A percentile compares a stretch with the other conserved stretches of the same genome.
These are phyloP conservation scores for Philereme transversata DNA, from an alignment of 2,888 invertebrate genomes.

Conservation along the genomic window DNA sequence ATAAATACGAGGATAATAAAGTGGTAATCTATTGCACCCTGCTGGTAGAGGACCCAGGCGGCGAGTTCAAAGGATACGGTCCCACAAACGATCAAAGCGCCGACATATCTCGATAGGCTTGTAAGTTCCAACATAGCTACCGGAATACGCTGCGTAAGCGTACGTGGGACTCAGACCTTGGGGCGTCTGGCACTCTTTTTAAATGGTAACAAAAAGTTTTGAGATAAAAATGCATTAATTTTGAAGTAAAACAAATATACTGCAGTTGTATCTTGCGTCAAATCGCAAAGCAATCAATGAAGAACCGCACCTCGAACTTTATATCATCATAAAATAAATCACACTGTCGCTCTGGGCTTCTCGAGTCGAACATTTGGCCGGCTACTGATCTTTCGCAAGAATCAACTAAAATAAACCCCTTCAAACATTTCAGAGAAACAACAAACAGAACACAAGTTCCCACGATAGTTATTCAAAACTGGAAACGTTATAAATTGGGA, in stretches of 20 bases:
- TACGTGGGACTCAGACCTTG: constrained; percentile 19
- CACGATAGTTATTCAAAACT: constrained; percentile 74
- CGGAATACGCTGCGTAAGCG: constrained; percentile 55
- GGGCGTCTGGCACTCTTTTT: constrained; percentile 8
- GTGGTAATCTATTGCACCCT: constrained; percentile 66
- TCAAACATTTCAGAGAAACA: constrained; percentile 27
- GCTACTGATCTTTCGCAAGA: constrained; percentile 44
- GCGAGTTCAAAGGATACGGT: constrained; percentile 67
- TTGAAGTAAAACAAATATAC: constrained; percentile 15
- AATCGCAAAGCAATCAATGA: constrained; percentile 40
- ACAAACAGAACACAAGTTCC: constrained; percentile 54
- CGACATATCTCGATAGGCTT: constrained; percentile 69
- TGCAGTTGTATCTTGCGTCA: constrained; percentile 23
- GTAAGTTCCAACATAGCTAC: constrained; percentile 58
- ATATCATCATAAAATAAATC: constrained; percentile 54
- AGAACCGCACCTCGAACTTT: constrained; percentile 53
- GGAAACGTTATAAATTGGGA: constrained; percentile 69
- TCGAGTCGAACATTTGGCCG: constrained; percentile 23
- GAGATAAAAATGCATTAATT: constrained; percentile 7
- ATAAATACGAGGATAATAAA: constrained; percentile 37
- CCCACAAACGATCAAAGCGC: constrained; percentile 61
- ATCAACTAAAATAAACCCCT: constrained; percentile 31
- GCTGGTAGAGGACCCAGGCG: constrained; percentile 50
- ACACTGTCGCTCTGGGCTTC: constrained; percentile 31
- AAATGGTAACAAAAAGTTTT: constrained; percentile 3